Conservation (phyloP, 2,797 vertebrate genomes). For the Anguilla megastoma region DNA sequence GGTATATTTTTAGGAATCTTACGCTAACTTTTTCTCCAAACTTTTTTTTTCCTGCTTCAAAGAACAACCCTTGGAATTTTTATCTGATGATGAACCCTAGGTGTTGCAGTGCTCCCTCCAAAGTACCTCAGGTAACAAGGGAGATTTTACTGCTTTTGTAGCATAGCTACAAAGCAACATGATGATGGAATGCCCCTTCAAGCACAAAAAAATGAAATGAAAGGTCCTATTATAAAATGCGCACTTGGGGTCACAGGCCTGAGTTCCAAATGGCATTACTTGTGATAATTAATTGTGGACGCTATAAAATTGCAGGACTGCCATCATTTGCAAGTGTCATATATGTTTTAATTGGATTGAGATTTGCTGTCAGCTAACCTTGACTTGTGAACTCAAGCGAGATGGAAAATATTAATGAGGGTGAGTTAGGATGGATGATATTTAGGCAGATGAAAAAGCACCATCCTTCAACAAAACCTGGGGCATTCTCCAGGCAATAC, state of each 20-base stretch:
- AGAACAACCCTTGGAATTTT: not conserved
- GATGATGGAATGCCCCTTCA: constrained; percentile 1
- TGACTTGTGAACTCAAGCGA: constrained; percentile 22
- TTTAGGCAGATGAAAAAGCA: constrained; percentile 18
- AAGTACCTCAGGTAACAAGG: not conserved
- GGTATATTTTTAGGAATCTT: not conserved
- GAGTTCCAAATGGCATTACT: constrained; percentile 32
- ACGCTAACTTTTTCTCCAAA: not conserved
- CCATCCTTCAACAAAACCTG: not conserved
- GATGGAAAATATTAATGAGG: constrained; percentile 32
- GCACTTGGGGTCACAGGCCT: not conserved
- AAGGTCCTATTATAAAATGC: constrained; percentile 18
- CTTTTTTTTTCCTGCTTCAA: not conserved
- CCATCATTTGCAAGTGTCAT: constrained; percentile 25
- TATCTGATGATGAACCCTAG: not conserved
- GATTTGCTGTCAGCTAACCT: constrained; percentile 31
- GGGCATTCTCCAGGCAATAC: not conserved
- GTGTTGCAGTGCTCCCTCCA: not conserved
- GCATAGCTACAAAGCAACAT: not conserved
- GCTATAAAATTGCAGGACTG: constrained; percentile 18
- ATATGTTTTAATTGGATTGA: constrained; percentile 33
- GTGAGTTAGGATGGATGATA: constrained; percentile 2
- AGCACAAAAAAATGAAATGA: not conserved
- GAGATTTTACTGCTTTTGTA: not conserved
- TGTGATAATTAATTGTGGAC: constrained; percentile 29